Percentiles rank a stretch among this genome's conserved stretches.
phyloP scores from a whole-genome alignment of 1,140 invertebrate species.

The Zaprionus capensis region DNA sequence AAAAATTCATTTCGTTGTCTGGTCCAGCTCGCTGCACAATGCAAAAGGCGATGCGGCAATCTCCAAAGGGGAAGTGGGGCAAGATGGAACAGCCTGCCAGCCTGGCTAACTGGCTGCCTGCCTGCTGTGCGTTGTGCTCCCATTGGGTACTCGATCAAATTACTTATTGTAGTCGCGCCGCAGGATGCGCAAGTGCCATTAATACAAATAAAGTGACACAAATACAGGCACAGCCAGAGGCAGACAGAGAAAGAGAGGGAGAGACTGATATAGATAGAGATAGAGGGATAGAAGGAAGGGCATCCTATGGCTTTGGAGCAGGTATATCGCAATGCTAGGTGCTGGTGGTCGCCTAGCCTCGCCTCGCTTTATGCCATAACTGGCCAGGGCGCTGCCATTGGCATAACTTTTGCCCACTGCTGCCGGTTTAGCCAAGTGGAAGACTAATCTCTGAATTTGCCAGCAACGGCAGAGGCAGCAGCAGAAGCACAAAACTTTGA shows the following conservation, averaged over 20 bases:
- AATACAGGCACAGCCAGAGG: conserved; percentile 45
- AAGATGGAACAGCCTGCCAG: background rate
- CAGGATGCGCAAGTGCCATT: conserved; percentile 77
- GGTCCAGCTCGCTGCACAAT: conserved; percentile 48
- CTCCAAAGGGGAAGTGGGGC: conserved; percentile 18
- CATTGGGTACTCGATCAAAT: conserved; percentile 74
- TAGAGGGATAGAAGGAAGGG: conserved; percentile 1
- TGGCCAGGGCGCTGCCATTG: conserved; percentile 42
- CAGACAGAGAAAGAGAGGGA: background rate
- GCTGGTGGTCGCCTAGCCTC: conserved; percentile 42
- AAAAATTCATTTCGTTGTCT: conserved; percentile 60
- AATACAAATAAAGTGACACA: conserved; percentile 80
- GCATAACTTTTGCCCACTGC: conserved; percentile 72
- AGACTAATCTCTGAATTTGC: conserved; percentile 77
- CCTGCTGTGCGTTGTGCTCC: conserved; percentile 24
- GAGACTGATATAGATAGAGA: background rate
- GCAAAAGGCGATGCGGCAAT: conserved; percentile 44
- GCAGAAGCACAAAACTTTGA: conserved; percentile 61
- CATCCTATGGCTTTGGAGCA: conserved; percentile 48
- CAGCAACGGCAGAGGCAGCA: conserved; percentile 18
- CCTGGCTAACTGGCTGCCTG: background rate
- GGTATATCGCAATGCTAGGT: conserved; percentile 35
- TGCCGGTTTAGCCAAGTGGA: conserved; percentile 78
- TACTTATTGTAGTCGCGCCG: conserved; percentile 75
- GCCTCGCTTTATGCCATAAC: conserved; percentile 46